Base-by-base conservation (phyloP, 1,140 invertebrate genomes). In the Xylocopa sonorina region DNA sequence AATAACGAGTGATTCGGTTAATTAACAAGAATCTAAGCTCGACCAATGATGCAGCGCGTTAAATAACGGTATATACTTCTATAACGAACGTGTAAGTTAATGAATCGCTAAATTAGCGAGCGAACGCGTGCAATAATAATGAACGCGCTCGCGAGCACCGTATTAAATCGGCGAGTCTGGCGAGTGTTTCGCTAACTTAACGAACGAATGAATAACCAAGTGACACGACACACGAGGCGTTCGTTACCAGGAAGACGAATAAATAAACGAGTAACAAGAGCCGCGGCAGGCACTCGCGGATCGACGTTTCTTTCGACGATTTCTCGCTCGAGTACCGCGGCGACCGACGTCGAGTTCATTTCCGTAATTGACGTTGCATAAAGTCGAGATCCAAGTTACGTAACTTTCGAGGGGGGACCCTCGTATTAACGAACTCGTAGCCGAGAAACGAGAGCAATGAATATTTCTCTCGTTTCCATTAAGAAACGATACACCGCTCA, bases 311-410 rank as follows among this genome's bases (percentile, higher is more conserved):
- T 24, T 60, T 72, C 55, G 55, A 18, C 43, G 46, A 62, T 60
- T 73, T 48, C n/a, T 29, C 41, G 32, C 43, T 73, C 71, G 57
- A 73, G 71, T 48, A 46, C 29, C 57, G 38, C 38, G 38, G 14
- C 34, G 5, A n/a, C 18, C 46, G 34, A 48, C 43, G 38, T 73
- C 55, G 55, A 43, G 46, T 43, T 75, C 50, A 46, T 66, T 66
- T 50, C 50, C 50, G 73, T 75, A 75, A 75, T 66, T 75, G 73
- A 75, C 14, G 73, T 66, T 66, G 62, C 73, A 66, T 63, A 75
- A 75, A 75, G 62, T 63, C 62, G n/a, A 32, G 34, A 2, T 48
- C 18, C 58, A 55, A 66, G 73, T 75, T 75, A 75, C 62, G 24
- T 75, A 75, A 75, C 60, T 75, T 66, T 55, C 50, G 27, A 53